These are phyloP conservation scores for Macrosteles quadrilineatus DNA, from an alignment of 1,140 invertebrate genomes.

Conservation along the genomic window DNA sequence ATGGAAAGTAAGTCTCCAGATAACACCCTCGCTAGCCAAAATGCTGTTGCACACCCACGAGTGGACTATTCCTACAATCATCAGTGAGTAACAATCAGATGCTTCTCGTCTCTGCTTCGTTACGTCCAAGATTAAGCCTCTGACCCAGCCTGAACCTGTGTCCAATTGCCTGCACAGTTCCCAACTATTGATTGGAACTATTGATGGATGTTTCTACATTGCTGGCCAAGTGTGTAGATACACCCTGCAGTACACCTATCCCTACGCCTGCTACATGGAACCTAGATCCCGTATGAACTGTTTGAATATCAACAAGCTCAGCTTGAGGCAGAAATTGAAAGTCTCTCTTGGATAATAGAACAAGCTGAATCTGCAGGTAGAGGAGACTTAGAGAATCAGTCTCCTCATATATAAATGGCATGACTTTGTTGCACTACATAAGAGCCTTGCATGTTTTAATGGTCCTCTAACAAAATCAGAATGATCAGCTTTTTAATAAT, in stretches of 20 bases:
- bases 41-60: conserved; percentile 84
- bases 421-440: no score
- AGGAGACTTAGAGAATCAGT: conserved; percentile 96
- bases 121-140: conserved; percentile 78
- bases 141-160: conserved; percentile 47
- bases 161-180: conserved; percentile 55
- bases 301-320: conserved; percentile 83
- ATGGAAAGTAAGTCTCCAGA: conserved; percentile 56
- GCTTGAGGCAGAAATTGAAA: conserved; percentile 98
- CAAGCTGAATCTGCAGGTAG: conserved; percentile 93
- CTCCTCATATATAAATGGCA: no score
- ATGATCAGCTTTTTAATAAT: no score
- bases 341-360: conserved; percentile 99
- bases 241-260: conserved; percentile 99
- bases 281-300: conserved; percentile 89
- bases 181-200: conserved; percentile 97
- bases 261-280: conserved; percentile 99
- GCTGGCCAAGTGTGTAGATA: conserved; percentile 96
- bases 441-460: no score
- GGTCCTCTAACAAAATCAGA: no score
- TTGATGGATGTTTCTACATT: conserved; percentile 89
- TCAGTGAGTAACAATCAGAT: conserved; percentile 75
- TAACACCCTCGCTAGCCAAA: conserved; percentile 90
- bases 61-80: conserved; percentile 82
- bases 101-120: conserved; percentile 74